Evolutionary conservation across 2,888 invertebrate species (phyloP), one percentile per base, ranked within the genome.

Genomic region (Caenorhabditis sp.): DNA sequence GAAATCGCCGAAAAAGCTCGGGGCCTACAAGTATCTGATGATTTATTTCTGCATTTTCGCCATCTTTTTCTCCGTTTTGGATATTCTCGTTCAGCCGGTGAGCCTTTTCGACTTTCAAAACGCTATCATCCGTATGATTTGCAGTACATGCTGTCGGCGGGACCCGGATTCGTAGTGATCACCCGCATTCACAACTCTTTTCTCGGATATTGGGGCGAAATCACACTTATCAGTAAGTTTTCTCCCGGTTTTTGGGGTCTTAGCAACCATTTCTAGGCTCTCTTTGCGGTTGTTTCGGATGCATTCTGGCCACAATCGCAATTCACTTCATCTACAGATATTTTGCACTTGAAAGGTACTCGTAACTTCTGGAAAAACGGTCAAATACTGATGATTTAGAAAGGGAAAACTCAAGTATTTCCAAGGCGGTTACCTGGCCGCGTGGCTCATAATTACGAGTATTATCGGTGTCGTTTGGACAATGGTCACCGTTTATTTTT

Each of bases 301-400:
- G 52, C 53, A 30, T 48, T 37, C 27, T 52, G 2, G 20, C 66
- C 26, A 74, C 53, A 7, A 66, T 74, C n/a, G 53, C 55, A 2
- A 65, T 74, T 8, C 73, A 74, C 30, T 74, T 74, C 37, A 35
- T 66, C 9, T 74, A 61, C 15, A 37, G 73, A 2, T 74, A 74
- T n/a, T 74, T 66, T 35, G 73, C 73, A 1, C 13, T 65, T 35
- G 65, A 65, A 39, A 32, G 63, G 63, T 63, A 22, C 45, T 37
- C 9, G 5, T 7, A 30, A 7, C 9, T 15, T 41, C 3, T 2
- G 17, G 15, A n/a, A n/a, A n/a, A n/a, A n/a, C n/a, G n/a, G n/a
- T n/a, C n/a, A n/a, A n/a, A n/a, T n/a, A n/a, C n/a, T n/a, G n/a
- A n/a, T n/a, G n/a, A n/a, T 66, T 32, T 41, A 66, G 68, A 43